phyloP scores from a whole-genome alignment of 1,140 invertebrate genomes.

The Drosophila rhopaloa region DNA sequence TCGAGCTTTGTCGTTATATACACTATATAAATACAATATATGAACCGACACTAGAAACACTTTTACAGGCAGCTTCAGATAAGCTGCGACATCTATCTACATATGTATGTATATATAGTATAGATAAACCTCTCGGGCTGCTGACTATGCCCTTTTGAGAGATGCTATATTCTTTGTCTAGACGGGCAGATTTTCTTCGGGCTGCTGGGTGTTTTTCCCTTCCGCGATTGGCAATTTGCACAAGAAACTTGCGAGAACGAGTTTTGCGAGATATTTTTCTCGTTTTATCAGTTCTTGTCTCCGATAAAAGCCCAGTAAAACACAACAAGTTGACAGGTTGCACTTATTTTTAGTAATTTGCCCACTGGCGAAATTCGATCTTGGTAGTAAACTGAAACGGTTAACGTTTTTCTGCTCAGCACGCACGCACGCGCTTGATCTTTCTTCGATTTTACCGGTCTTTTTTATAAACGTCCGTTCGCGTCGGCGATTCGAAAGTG shows the following conservation, averaged over 20 bases:
- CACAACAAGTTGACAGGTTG: slow-evolving; percentile 2
- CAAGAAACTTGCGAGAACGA: slow-evolving; percentile 34
- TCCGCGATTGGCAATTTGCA: slow-evolving; percentile 52
- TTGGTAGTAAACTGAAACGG: slow-evolving; percentile 32
- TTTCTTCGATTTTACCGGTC: background rate
- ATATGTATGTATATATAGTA: too few relatives aligned
- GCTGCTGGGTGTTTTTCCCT: slow-evolving; percentile 21
- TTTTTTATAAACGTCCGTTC: slow-evolving; percentile 39
- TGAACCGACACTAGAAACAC: slow-evolving; percentile 1
- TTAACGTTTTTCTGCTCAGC: slow-evolving; percentile 20
- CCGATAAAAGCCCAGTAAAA: slow-evolving; percentile 20
- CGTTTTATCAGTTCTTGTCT: slow-evolving; percentile 50
- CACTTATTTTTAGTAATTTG: slow-evolving; percentile 39
- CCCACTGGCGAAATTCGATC: slow-evolving; percentile 23
- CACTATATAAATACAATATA: slow-evolving; percentile 4
- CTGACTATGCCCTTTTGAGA: slow-evolving; percentile 17
- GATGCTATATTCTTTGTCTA: slow-evolving; percentile 17
- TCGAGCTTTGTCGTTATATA: slow-evolving; percentile 27
- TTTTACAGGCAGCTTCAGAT: slow-evolving; percentile 20
- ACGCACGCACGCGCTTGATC: slow-evolving; percentile 60
- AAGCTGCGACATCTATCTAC: slow-evolving; percentile 23
- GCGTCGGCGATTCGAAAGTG: slow-evolving; percentile 42
- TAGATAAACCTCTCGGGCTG: slow-evolving; percentile 28
- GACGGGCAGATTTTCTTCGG: slow-evolving; percentile 24
- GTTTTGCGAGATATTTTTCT: slow-evolving; percentile 45